Percentiles rank a stretch among this genome's conserved stretches.
Conservation (phyloP, 2,113 vertebrate species). For the Monopterus albus region DNA sequence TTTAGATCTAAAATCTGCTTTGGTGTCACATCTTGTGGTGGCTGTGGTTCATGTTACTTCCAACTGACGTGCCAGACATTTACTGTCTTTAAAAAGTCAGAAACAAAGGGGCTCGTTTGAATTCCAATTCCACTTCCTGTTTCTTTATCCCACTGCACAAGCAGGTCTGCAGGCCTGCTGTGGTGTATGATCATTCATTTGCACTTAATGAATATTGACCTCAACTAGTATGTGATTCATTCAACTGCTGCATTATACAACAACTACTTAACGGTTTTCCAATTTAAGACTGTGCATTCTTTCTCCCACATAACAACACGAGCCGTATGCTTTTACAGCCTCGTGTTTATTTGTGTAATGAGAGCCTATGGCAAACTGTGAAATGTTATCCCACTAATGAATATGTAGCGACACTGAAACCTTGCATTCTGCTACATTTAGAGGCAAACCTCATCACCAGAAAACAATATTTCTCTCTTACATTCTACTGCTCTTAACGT, state of each 20-base stretch:
- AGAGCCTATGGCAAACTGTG: not conserved
- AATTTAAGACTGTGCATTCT: constrained; percentile 31
- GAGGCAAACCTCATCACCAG: not conserved
- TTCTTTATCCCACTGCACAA: not conserved
- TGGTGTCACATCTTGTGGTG: no score
- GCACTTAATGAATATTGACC: constrained; percentile 55
- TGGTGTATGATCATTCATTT: constrained; percentile 8
- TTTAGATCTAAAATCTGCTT: not conserved
- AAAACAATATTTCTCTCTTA: not conserved
- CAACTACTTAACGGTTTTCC: constrained; percentile 10
- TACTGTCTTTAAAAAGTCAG: not conserved
- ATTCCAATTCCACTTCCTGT: constrained; percentile 37
- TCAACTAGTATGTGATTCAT: constrained; percentile 35
- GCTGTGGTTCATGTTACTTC: constrained; percentile 4
- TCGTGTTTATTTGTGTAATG: constrained; percentile 9
- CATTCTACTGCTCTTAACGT: not conserved
- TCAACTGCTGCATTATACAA: constrained; percentile 32
- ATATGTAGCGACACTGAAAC: not conserved
- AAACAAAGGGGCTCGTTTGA: constrained; percentile 6
- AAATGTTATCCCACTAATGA: constrained; percentile 17
- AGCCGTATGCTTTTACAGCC: constrained; percentile 20
- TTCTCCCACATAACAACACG: not conserved
- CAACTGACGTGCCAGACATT: constrained; percentile 1
- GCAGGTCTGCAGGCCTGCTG: not conserved
- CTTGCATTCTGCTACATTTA: not conserved